Base-by-base conservation (phyloP, 2,888 invertebrate species). In the Hartigia nigra region DNA sequence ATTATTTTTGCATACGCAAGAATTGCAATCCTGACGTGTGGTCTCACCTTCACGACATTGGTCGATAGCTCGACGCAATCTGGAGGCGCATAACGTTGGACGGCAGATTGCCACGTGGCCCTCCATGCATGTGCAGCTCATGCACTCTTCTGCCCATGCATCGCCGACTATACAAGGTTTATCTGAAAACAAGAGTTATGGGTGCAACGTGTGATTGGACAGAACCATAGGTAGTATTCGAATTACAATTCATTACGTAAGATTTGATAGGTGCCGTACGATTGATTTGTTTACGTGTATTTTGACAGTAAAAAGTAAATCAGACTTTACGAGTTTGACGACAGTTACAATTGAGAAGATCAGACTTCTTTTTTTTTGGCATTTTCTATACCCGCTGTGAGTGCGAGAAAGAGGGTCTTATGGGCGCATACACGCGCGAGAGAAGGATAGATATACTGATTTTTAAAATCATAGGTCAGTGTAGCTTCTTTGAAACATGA, bases 121-220 rank as follows among this genome's bases (percentile, higher is more conserved):
- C 74, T 80, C 80, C 12, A 77, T 69, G 36, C 83, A 84, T 35
- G 79, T 55, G 69, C 84, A 84, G 72, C 83, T 82, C n/a, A 76
- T 77, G 74, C 84, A 84, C n/a, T 84, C 84, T 70, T 83, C 84
- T 23, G 82, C 76, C 84, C 84, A 84, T 23, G 82, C 82, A 69
- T 84, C 84, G 31, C 83, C 82, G 14, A 80, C 81, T 31, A 83
- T 74, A 74, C 84, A 84, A 14, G 82, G 82, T 34, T 77, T 77
- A 69, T 79, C 84, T 84, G 76, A 5, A 39, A 39, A 72, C n/a
- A 14, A 35, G 55, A 0, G 37, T 74, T 23, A 69, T 35, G 31
- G 31, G 4, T 34, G 34, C 34, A 34, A 4, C 34, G 34, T 34
- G 34, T 34, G 34, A 34, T 34, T 34, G 34, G 34, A 34, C 34